These are phyloP conservation scores for Strigamia maritima DNA, from an alignment of 2,888 invertebrate genomes.

Conservation along the genomic window DNA sequence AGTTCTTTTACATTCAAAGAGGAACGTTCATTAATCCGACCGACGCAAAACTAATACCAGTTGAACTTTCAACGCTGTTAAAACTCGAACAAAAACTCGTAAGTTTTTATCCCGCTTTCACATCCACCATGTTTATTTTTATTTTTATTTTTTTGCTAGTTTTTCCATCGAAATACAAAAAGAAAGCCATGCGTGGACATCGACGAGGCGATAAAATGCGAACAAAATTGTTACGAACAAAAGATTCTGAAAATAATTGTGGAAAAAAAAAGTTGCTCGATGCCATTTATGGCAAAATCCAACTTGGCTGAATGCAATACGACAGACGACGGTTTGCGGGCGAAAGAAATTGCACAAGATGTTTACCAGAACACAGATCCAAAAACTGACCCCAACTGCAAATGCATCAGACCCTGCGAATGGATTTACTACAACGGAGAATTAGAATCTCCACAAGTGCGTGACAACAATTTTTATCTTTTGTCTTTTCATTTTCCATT, in stretches of 20 bases:
- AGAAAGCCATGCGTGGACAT: background rate
- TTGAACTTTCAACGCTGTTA: background rate
- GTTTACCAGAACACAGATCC: background rate
- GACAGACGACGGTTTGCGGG: background rate
- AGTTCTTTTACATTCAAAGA: background rate
- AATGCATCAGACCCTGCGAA: background rate
- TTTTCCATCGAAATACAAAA: background rate
- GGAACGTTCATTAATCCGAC: background rate
- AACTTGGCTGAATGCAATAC: background rate
- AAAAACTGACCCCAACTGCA: background rate
- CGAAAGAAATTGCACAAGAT: background rate
- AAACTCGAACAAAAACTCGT: background rate
- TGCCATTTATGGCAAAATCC: background rate
- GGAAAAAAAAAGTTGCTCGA: background rate
- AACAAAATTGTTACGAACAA: background rate
- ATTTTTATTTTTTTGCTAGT: background rate
- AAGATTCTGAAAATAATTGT: background rate
- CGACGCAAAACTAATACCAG: background rate
- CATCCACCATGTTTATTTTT: no score
- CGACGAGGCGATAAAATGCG: no score
- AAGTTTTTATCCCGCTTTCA: background rate
- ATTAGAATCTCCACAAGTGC: background rate
- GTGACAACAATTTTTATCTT: no score
- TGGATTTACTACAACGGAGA: background rate
- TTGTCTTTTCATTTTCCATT: no score